These are phyloP conservation scores for Vanessa atalanta DNA, from an alignment of 1,140 invertebrate species.

Conservation along the genomic window DNA sequence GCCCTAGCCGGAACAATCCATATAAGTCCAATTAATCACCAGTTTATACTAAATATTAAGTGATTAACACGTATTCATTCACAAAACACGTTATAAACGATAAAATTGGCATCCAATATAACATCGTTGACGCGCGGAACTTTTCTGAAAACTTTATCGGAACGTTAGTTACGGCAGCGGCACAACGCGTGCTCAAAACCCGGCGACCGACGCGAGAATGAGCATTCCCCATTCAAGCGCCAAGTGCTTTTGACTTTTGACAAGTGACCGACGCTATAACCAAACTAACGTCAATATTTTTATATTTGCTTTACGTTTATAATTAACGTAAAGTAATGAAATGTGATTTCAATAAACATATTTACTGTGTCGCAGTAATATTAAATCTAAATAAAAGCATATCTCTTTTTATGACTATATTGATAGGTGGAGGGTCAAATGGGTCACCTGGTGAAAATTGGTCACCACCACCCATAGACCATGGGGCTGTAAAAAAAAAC, in stretches of 20 bases:
- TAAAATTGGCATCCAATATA: background rate
- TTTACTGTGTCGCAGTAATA: too few species aligned
- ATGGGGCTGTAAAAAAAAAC: too few species aligned
- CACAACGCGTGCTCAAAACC: background rate
- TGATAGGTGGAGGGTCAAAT: too few species aligned
- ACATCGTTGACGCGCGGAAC: background rate
- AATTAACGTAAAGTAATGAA: too few species aligned
- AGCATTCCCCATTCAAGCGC: background rate
- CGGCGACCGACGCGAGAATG: conserved; percentile 4
- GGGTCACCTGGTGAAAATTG: too few species aligned
- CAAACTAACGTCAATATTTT: background rate
- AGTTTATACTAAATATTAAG: background rate
- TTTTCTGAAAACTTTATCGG: background rate
- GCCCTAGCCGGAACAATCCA: background rate
- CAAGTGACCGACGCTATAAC: background rate
- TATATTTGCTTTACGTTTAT: too few species aligned
- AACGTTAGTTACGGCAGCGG: background rate
- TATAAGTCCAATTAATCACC: background rate
- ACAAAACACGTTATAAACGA: background rate
- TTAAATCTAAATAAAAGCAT: too few species aligned
- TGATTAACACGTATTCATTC: background rate
- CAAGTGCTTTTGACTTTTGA: background rate
- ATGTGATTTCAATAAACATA: too few species aligned
- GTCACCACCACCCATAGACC: too few species aligned
- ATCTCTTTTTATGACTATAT: too few species aligned